Evolutionary conservation across 2,797 vertebrate species (phyloP), one percentile per base, ranked within the genome.

Genomic region (Chrysocyon brachyurus): DNA sequence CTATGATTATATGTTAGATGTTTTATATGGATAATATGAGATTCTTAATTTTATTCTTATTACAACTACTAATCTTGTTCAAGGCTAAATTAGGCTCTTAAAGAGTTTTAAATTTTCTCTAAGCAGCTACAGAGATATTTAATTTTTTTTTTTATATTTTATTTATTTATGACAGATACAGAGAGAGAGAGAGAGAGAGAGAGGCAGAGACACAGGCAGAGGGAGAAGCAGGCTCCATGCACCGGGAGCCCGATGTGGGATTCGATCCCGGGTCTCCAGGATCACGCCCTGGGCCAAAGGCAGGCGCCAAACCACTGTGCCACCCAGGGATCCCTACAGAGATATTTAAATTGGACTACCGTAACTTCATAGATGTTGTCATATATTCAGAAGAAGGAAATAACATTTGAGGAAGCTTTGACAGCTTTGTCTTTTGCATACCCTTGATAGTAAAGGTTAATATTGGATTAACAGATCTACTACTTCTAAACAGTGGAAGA

Each of bases 11-110:
- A n/a, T 86, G 59, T 85, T 90, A 78, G 19, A 68, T 63, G 92
- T 70, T 91, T 94, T 94, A 82, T 86, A 77, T n/a, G 57, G 54
- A 63, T 61, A 68, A 73, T 86, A 36, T 66, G 28, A 92, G 36
- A 63, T 66, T 95, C 59, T 86, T 94, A 82, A 49, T 96, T 92
- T 95, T 96, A 64, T 96, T 95, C 28, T 91, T 17, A 77, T 97
- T 96, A 90, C 70, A 63, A n/a, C 17, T 64, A n/a, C 46, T 83
- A 84, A 73, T 90, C 68, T 92, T 90, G 17, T 59, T 87, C 68
- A 94, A 90, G 61, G 49, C 31, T 92, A 96, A 93, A 79, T 73
- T 96, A 96, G 22, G 19, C 31, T 63, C 28, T 72, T 95, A 79
- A 86, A 64, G 61, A 95, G 73, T 87, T 89, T 95, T 14, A 57